phyloP scores from a whole-genome alignment of 2,888 invertebrate genomes.

The Yponomeuta evonymella region DNA sequence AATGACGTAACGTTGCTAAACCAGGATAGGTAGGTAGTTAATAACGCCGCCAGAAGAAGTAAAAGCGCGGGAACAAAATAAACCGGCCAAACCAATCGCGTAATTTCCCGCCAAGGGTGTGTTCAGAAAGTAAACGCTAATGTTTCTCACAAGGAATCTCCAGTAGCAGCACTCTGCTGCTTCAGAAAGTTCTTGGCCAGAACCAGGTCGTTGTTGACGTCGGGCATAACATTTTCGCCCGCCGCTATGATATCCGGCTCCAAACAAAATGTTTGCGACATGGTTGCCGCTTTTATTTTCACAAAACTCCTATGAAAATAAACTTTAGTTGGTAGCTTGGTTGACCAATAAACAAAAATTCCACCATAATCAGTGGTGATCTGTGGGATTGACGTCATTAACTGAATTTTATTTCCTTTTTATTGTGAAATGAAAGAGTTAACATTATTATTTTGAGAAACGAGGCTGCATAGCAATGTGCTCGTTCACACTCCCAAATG shows the following conservation, averaged over 20 bases:
- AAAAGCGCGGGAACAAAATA: too few species aligned
- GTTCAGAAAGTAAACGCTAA: not conserved
- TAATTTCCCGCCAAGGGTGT: not conserved
- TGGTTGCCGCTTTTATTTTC: constrained; percentile 25
- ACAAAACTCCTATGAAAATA: not conserved
- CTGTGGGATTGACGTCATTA: too few species aligned
- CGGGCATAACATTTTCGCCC: constrained; percentile 66
- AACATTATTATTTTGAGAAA: too few species aligned
- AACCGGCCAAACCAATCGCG: too few species aligned
- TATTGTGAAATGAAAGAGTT: too few species aligned
- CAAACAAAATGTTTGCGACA: constrained; percentile 54
- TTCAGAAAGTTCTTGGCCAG: constrained; percentile 79
- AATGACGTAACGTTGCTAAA: too few species aligned
- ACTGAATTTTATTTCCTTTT: too few species aligned
- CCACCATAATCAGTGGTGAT: too few species aligned
- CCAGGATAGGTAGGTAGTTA: too few species aligned
- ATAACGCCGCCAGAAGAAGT: too few species aligned
- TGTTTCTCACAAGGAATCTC: constrained; percentile 75
- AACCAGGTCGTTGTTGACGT: constrained; percentile 73
- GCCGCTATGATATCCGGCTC: constrained; percentile 69
- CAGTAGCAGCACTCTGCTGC: constrained; percentile 76
- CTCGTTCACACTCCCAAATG: too few species aligned
- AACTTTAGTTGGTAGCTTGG: not conserved
- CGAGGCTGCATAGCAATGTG: too few species aligned
- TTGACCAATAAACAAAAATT: not conserved